A percentile compares a stretch with the other conserved stretches of the same genome.
phyloP scores from a whole-genome alignment of 2,888 invertebrate species.

The Diachrysia chrysitis region DNA sequence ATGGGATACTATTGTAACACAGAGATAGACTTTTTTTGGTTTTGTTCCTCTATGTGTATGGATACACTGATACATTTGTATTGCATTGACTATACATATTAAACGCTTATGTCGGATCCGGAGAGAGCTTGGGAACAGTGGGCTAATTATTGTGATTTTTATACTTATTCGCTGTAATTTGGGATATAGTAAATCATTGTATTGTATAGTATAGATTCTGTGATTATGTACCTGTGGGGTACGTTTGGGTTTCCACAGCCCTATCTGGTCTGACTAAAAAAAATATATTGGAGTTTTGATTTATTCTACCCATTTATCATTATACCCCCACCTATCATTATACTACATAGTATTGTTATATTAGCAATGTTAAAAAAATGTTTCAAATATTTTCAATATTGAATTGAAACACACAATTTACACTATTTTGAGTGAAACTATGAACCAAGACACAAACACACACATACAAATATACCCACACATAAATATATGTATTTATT shows the following conservation, averaged over 20 bases:
- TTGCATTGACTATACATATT: constrained; percentile 69
- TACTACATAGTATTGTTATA: constrained; percentile 16
- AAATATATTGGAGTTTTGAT: constrained; percentile 56
- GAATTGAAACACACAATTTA: no score
- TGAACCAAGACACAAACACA: no score
- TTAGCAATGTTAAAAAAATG: not conserved
- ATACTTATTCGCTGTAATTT: constrained; percentile 80
- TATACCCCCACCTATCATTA: constrained; percentile 1
- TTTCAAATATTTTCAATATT: no score
- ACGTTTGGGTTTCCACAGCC: constrained; percentile 75
- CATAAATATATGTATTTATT: no score
- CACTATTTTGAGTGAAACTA: no score
- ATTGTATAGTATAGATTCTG: constrained; percentile 77
- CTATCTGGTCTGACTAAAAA: constrained; percentile 80
- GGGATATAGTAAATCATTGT: constrained; percentile 76
- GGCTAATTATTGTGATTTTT: constrained; percentile 84
- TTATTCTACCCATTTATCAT: constrained; percentile 35
- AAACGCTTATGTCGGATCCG: constrained; percentile 78
- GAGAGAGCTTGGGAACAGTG: constrained; percentile 77
- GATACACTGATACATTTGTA: constrained; percentile 80
- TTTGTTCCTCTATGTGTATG: constrained; percentile 89
- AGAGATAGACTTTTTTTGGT: constrained; percentile 84
- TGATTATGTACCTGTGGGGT: constrained; percentile 86
- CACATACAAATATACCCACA: no score
- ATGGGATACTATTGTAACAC: constrained; percentile 84